phyloP scores from a whole-genome alignment of 1,140 invertebrate genomes.

The Bathynomus jamesi region DNA sequence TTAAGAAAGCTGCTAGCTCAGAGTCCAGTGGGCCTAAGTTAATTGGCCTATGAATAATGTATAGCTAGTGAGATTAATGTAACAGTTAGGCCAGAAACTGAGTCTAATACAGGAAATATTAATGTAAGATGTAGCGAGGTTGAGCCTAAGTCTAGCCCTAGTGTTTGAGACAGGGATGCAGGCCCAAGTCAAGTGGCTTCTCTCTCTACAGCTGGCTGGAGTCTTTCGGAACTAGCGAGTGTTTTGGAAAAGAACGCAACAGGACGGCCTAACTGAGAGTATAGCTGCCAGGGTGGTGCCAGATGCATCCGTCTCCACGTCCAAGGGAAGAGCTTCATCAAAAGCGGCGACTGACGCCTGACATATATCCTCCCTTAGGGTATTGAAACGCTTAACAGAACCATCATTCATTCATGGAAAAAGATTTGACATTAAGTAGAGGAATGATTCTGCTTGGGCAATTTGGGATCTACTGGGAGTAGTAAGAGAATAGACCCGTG shows the following conservation, averaged over 20 bases:
- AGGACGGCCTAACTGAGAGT: neutral
- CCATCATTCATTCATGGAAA: neutral
- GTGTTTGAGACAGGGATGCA: too few species aligned
- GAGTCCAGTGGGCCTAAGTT: too few species aligned
- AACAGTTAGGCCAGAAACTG: too few species aligned
- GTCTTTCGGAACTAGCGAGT: neutral
- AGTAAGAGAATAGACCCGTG: too few species aligned
- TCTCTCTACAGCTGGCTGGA: neutral
- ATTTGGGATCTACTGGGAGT: constrained; percentile 1
- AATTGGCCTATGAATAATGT: too few species aligned
- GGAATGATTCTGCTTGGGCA: neutral
- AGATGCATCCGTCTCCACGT: neutral
- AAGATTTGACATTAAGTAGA: neutral
- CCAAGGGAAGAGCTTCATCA: constrained; percentile 20
- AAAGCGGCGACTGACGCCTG: neutral
- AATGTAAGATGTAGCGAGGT: too few species aligned
- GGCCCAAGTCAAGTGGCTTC: too few species aligned
- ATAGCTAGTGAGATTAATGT: too few species aligned
- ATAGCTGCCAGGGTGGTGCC: neutral
- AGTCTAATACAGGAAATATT: too few species aligned
- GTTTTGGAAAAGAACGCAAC: neutral
- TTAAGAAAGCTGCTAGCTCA: too few species aligned
- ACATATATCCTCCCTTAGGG: neutral
- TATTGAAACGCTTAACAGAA: neutral
- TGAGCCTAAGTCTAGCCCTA: too few species aligned